Evolutionary conservation across 2,888 invertebrate genomes (phyloP).

Genomic region (Gonocerus acuteangulatus): DNA sequence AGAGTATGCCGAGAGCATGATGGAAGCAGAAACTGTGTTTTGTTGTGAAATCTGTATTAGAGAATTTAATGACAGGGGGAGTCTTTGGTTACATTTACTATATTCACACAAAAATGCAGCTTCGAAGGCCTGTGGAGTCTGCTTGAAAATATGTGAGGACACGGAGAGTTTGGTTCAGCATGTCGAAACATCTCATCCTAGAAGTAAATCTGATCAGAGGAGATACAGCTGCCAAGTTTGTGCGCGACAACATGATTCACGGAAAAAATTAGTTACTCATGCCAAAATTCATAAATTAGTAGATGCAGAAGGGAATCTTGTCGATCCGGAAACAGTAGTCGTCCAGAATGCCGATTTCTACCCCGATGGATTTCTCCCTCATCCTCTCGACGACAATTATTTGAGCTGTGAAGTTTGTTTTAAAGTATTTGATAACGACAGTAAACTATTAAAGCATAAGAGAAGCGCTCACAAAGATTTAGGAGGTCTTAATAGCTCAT

Average conservation of each 20-base stretch:
- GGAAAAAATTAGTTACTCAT: conserved; percentile 49
- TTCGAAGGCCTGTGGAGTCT: conserved; percentile 51
- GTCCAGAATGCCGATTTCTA: conserved; percentile 39
- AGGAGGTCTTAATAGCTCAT: conserved; percentile 16
- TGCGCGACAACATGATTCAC: conserved; percentile 51
- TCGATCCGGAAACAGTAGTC: conserved; percentile 41
- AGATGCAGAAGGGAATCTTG: conserved; percentile 39
- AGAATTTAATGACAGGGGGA: conserved; percentile 48
- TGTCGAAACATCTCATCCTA: conserved; percentile 46
- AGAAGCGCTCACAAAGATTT: conserved; percentile 42
- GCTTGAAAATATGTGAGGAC: conserved; percentile 48
- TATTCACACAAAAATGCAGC: conserved; percentile 50
- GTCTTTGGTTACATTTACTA: conserved; percentile 51
- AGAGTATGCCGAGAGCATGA: conserved; percentile 41
- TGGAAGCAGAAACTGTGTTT: conserved; percentile 46
- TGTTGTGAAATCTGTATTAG: conserved; percentile 47
- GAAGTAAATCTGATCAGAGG: conserved; percentile 39
- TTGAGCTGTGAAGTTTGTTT: conserved; percentile 45
- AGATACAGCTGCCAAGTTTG: conserved; percentile 45
- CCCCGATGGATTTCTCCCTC: conserved; percentile 29
- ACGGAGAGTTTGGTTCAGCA: conserved; percentile 48
- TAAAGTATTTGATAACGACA: conserved; percentile 46
- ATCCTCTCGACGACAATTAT: conserved; percentile 27
- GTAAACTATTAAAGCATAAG: conserved; percentile 47
- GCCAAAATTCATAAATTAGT: conserved; percentile 51